Conservation (phyloP, 2,888 invertebrate species). For the Myopa tessellatipennis region DNA sequence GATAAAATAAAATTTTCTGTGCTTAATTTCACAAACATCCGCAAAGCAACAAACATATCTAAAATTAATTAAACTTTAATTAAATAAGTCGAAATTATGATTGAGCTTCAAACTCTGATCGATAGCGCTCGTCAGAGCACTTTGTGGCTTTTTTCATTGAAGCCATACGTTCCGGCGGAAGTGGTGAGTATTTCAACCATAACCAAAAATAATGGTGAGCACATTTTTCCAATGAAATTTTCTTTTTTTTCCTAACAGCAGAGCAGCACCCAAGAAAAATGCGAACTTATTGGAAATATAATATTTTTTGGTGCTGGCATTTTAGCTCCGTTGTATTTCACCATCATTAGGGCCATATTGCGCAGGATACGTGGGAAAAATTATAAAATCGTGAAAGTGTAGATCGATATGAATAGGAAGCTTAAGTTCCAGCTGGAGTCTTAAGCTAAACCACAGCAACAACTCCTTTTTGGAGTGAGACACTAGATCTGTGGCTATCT, state of each 20-base stretch:
- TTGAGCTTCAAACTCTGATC: neutral
- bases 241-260: constrained; percentile 8
- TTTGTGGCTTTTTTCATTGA: neutral
- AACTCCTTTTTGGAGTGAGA: too few relatives aligned
- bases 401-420: too few relatives aligned
- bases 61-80: too few relatives aligned
- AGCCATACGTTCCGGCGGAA: constrained; percentile 14
- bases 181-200: constrained; percentile 40
- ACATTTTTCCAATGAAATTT: neutral
- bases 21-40: too few relatives aligned
- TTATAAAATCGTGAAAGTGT: constrained; percentile 1
- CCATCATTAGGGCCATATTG: too few relatives aligned
- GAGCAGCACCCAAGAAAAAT: neutral
- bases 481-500: neutral
- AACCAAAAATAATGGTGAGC: neutral
- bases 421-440: too few relatives aligned
- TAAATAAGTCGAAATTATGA: neutral
- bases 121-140: neutral
- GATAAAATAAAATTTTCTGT: too few relatives aligned
- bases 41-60: too few relatives aligned
- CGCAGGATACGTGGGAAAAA: too few relatives aligned
- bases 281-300: constrained; percentile 48
- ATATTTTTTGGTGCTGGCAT: constrained; percentile 56
- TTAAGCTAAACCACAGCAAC: too few relatives aligned
- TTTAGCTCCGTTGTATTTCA: constrained; percentile 55